Base-by-base conservation (phyloP, 2,113 vertebrate genomes). In the Chamaetylas fuelleborni region DNA sequence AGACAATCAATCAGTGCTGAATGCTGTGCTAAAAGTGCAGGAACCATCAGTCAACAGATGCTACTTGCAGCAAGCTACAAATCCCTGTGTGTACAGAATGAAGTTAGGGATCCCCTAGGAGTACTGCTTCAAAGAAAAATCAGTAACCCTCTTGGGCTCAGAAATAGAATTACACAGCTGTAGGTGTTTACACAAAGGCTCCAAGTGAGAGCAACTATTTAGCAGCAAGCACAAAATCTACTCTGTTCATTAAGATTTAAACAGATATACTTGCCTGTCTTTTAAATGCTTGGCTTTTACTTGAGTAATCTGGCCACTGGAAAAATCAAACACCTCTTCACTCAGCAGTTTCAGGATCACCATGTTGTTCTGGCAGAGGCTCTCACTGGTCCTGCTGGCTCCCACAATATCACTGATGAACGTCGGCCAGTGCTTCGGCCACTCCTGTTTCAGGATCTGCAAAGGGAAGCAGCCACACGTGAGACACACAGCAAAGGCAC, bases 291-390 rank as follows among this genome's bases (percentile, higher is more conserved):
- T 99, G 79, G 99, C 99, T 97, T 99, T 99, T 62, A 99, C 99
- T 97, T 99, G 99, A 57, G 99, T 99, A 97, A 99, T 99, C 97
- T 99, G 99, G 83, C 99, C 99, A 79, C 99, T 99, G 95, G 99
- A 99, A 90, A 99, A 99, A 97, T 99, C 99, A 97, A 99, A 99
- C 51, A 99, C 99, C 97, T 99, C 99, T 97, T 99, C 99, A 33
- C 99, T 99, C 77, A 99, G 96, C 81, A 99, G 98, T 95, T 99
- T 99, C 31, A 99, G 98, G 88, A 99, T 99, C 48, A 99, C 97
- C 99, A 99, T 99, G 94, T 99, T 99, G 98, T 99, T 99, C 97
- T 99, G 99, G 96, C 99, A 99, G 22, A 99, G 99, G 97, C 99
- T 99, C 97, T 99, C 99, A 26, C 99, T 99, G 96, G 99, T 99